These are phyloP conservation scores for Ophthalmotilapia sp. DNA, from an alignment of 2,113 vertebrate species.

Conservation along the genomic window DNA sequence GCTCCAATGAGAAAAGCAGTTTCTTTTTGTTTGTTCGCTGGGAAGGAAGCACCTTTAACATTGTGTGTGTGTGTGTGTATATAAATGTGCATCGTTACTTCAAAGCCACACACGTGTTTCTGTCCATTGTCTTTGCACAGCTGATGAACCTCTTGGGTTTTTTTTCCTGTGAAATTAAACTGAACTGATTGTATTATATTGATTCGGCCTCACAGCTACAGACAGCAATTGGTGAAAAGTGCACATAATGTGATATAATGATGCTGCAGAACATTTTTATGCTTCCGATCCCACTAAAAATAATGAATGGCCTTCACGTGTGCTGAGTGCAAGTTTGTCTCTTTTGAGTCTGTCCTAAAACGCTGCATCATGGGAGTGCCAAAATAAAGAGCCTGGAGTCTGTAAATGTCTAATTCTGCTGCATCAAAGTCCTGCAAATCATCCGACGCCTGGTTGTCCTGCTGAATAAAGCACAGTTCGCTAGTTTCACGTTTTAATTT, in stretches of 20 bases:
- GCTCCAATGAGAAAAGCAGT: not conserved
- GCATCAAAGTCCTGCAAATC: not conserved
- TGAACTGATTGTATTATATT: not conserved
- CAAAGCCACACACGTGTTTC: not conserved
- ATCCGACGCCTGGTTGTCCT: not conserved
- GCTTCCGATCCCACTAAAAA: not conserved
- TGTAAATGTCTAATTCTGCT: not conserved
- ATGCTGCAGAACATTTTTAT: not conserved
- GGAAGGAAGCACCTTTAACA: not conserved
- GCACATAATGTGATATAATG: not conserved
- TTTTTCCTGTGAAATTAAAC: not conserved
- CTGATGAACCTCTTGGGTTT: not conserved
- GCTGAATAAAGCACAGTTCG: not conserved
- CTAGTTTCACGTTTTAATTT: not conserved
- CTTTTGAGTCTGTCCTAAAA: not conserved
- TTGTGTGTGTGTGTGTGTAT: not conserved
- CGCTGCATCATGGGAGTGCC: slow-evolving; percentile 17
- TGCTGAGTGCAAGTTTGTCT: not conserved
- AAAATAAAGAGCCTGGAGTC: not conserved
- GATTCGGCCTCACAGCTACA: not conserved
- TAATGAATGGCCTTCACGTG: not conserved
- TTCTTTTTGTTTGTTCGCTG: not conserved
- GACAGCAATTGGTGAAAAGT: not conserved
- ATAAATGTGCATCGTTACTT: slow-evolving; percentile 1
- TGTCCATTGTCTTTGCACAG: not conserved